Evolutionary conservation across 1,140 invertebrate species (phyloP).

Genomic region (Aethina tumida): DNA sequence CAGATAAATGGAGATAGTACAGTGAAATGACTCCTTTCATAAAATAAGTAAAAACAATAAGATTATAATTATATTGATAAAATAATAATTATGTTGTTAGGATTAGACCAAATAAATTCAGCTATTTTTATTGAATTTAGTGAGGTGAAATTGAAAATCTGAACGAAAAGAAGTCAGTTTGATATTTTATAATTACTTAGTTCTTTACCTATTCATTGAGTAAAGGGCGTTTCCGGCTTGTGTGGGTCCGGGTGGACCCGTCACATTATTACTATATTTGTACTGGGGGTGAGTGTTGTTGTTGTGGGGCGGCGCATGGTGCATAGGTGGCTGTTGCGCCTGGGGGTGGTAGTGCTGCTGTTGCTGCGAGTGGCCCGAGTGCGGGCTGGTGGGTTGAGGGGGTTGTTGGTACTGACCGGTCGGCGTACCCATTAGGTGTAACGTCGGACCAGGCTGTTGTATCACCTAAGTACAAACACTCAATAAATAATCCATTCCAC

Average conservation of each 20-base stretch:
- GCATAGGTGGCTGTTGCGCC: conserved; percentile 27
- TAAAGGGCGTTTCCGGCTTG: conserved; percentile 32
- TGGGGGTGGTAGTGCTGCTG: conserved; percentile 39
- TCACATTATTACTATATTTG: conserved; percentile 32
- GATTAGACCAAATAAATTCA: too few relatives aligned
- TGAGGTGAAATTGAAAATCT: too few relatives aligned
- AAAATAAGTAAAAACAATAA: too few relatives aligned
- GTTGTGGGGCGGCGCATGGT: conserved; percentile 26
- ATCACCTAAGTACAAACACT: conserved; percentile 31
- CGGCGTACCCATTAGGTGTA: conserved; percentile 41
- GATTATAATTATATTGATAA: too few relatives aligned
- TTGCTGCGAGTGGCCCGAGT: conserved; percentile 27
- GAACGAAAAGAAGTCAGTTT: too few relatives aligned
- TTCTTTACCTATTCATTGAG: too few relatives aligned
- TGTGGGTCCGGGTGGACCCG: conserved; percentile 31
- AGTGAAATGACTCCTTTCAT: too few relatives aligned
- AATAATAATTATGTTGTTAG: too few relatives aligned
- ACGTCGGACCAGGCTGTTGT: conserved; percentile 39
- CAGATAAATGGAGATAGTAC: too few relatives aligned
- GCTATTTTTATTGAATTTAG: too few relatives aligned
- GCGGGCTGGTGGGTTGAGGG: conserved; percentile 27
- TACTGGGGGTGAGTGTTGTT: conserved; percentile 27
- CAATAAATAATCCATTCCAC: neutral
- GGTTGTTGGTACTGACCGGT: conserved; percentile 36
- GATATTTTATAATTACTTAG: too few relatives aligned